Evolutionary conservation across 2,797 vertebrate species (phyloP).

Genomic region (Sebastes miniatus): DNA sequence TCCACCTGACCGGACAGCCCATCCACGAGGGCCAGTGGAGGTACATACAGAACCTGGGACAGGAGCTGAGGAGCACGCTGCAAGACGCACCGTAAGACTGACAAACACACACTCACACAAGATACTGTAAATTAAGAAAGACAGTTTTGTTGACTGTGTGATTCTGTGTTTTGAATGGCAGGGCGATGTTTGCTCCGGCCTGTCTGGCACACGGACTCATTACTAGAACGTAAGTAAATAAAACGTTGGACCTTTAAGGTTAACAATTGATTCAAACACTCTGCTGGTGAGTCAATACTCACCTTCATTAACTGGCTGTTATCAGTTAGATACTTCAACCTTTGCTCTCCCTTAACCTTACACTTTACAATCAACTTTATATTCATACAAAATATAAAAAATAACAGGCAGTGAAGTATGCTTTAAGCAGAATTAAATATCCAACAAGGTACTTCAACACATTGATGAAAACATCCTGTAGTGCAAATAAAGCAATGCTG

Average conservation of each 20-base stretch:
- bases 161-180: conserved; percentile 60
- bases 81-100: conserved; percentile 68
- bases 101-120: not conserved
- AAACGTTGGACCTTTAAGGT: not conserved
- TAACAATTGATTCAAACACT: not conserved
- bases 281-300: not conserved
- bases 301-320: not conserved
- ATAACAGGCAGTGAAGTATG: too few species aligned
- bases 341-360: not conserved
- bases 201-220: conserved; percentile 96
- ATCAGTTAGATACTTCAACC: not conserved
- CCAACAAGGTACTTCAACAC: not conserved
- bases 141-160: not conserved
- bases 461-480: not conserved
- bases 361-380: not conserved
- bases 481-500: accelerated
- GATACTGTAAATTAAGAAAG: not conserved
- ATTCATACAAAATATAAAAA: too few species aligned
- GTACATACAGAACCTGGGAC: conserved; percentile 93
- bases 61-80: conserved; percentile 89
- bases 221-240: conserved; percentile 86
- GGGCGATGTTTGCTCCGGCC: conserved; percentile 93
- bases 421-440: not conserved
- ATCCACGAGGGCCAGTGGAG: conserved; percentile 94
- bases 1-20: conserved; percentile 91